phyloP scores from a whole-genome alignment of 2,113 vertebrate species.

The Rhinichthys klamathensis region DNA sequence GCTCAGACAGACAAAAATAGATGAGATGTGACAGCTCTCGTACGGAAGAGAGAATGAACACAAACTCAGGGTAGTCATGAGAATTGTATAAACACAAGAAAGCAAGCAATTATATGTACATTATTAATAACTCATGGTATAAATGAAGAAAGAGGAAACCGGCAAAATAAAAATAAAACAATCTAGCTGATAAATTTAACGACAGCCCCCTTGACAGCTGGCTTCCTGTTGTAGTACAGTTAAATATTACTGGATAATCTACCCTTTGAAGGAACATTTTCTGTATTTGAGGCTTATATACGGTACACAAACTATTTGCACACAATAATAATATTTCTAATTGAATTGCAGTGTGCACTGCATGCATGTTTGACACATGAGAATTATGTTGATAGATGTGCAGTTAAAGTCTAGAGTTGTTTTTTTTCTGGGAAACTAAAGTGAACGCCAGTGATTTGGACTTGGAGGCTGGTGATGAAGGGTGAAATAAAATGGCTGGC shows the following conservation, averaged over 20 bases:
- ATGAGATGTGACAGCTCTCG: not conserved
- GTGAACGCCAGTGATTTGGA: not conserved
- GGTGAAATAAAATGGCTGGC: not conserved
- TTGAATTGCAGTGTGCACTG: constrained; percentile 17
- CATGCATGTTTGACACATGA: not conserved
- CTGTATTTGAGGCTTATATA: not conserved
- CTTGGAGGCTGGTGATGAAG: not conserved
- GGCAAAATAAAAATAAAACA: not conserved
- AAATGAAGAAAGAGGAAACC: not conserved
- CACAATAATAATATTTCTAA: constrained; percentile 16
- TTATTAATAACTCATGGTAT: not conserved
- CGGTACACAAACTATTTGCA: not conserved
- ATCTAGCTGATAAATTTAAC: not conserved
- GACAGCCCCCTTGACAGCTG: not conserved
- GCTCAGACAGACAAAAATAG: constrained; percentile 55
- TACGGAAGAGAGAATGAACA: constrained; percentile 31
- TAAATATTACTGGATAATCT: not conserved
- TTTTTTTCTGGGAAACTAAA: not conserved
- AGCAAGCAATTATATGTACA: not conserved
- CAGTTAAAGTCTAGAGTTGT: not conserved
- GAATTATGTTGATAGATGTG: not conserved
- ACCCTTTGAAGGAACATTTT: not conserved
- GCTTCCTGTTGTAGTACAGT: constrained; percentile 39
- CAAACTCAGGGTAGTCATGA: not conserved
- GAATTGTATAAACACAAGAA: not conserved